These are phyloP conservation scores for Parelbella ahira DNA, from an alignment of 2,888 invertebrate species.

Conservation along the genomic window DNA sequence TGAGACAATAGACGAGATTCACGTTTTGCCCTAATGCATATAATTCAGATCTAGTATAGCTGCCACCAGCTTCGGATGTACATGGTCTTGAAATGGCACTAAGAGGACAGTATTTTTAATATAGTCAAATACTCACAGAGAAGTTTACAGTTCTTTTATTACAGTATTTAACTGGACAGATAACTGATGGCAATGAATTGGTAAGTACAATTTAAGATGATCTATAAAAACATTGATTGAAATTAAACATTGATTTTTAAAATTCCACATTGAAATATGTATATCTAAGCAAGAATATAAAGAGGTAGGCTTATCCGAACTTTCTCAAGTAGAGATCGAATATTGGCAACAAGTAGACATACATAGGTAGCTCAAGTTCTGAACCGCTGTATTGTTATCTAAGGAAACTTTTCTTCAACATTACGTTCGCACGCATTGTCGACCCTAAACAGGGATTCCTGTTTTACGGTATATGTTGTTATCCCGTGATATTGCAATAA, in stretches of 20 bases:
- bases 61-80: slow-evolving; percentile 5
- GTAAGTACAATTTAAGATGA: too few relatives aligned
- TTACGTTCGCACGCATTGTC: slow-evolving; percentile 17
- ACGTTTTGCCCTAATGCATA: slow-evolving; percentile 55
- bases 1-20: slow-evolving; percentile 54
- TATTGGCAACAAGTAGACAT: slow-evolving; percentile 11
- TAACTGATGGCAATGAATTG: too few relatives aligned
- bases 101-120: too few relatives aligned
- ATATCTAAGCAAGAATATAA: not conserved
- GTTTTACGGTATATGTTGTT: slow-evolving; percentile 22
- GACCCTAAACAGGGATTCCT: slow-evolving; percentile 17
- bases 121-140: too few relatives aligned
- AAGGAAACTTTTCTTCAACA: too few relatives aligned
- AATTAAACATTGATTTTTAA: too few relatives aligned
- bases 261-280: not conserved
- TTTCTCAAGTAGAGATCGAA: not conserved
- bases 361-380: not conserved
- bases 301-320: not conserved
- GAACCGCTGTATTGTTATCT: slow-evolving; percentile 7
- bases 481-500: slow-evolving; percentile 15
- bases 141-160: too few relatives aligned
- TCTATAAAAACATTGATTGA: too few relatives aligned
- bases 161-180: too few relatives aligned
- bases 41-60: slow-evolving; percentile 44
- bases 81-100: not conserved